Conservation (phyloP, 1,140 invertebrate species). For the Anastrepha ludens region DNA sequence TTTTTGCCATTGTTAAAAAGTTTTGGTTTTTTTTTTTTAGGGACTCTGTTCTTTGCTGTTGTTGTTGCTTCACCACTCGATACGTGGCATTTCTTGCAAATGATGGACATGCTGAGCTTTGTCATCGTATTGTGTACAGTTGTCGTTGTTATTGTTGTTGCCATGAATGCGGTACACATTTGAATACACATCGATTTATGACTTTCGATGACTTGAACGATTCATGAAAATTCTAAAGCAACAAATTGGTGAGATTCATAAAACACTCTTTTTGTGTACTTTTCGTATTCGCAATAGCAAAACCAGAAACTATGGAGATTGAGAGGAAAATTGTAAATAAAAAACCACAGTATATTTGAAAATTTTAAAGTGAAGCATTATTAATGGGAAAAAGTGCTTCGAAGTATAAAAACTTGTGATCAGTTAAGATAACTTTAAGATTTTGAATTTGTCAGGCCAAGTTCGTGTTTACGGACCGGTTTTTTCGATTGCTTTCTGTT, state of each 20-base stretch:
- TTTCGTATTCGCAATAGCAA: too few species aligned
- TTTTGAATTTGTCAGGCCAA: too few species aligned
- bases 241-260: background rate
- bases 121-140: background rate
- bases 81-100: conserved; percentile 48
- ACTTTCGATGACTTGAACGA: background rate
- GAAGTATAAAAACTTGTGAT: too few species aligned
- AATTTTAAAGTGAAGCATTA: too few species aligned
- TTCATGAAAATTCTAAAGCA: background rate
- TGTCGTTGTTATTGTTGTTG: background rate
- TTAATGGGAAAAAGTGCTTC: too few species aligned
- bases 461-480: too few species aligned
- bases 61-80: background rate
- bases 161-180: background rate
- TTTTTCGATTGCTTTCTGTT: too few species aligned
- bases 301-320: too few species aligned
- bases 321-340: too few species aligned
- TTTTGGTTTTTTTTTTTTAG: conserved; percentile 10
- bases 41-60: background rate
- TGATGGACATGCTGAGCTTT: conserved; percentile 26
- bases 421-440: too few species aligned
- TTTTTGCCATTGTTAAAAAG: too few species aligned
- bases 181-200: background rate
- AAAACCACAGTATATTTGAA: too few species aligned
- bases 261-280: background rate